These are phyloP conservation scores for Smutsia gigantea DNA, from an alignment of 2,797 vertebrate genomes.

Conservation along the genomic window DNA sequence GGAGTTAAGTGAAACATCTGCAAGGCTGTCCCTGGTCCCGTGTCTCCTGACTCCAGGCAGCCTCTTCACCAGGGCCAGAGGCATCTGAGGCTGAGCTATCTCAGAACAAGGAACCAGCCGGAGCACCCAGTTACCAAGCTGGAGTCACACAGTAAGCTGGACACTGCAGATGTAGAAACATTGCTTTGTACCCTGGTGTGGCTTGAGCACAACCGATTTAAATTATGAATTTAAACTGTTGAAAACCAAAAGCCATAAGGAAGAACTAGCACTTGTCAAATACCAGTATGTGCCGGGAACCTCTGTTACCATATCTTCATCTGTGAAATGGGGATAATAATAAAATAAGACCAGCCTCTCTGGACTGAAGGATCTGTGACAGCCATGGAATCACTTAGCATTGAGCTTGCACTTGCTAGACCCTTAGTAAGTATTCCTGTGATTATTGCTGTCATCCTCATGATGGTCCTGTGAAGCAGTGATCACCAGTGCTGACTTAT, in stretches of 20 bases:
- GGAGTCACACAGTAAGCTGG: neutral
- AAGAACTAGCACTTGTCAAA: neutral
- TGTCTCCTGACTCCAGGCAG: neutral
- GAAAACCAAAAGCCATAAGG: neutral
- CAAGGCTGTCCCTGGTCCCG: neutral
- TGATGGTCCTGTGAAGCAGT: neutral
- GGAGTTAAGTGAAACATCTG: neutral
- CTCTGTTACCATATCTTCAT: neutral
- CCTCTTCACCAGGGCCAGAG: neutral
- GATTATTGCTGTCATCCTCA: neutral
- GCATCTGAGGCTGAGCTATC: neutral
- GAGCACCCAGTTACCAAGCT: neutral
- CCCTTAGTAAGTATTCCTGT: neutral
- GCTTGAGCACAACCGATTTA: neutral
- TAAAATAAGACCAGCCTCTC: neutral
- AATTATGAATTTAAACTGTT: neutral
- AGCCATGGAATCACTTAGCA: neutral
- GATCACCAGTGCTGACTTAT: neutral
- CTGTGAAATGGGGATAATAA: neutral
- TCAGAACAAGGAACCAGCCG: neutral
- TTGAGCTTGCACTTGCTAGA: neutral
- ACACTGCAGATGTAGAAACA: neutral
- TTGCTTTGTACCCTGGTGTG: neutral
- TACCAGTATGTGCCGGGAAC: neutral
- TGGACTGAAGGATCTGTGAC: neutral